Percentiles rank a stretch among this genome's conserved stretches.
phyloP scores from a whole-genome alignment of 2,888 invertebrate species.

The Kryphioiulus occultus region DNA sequence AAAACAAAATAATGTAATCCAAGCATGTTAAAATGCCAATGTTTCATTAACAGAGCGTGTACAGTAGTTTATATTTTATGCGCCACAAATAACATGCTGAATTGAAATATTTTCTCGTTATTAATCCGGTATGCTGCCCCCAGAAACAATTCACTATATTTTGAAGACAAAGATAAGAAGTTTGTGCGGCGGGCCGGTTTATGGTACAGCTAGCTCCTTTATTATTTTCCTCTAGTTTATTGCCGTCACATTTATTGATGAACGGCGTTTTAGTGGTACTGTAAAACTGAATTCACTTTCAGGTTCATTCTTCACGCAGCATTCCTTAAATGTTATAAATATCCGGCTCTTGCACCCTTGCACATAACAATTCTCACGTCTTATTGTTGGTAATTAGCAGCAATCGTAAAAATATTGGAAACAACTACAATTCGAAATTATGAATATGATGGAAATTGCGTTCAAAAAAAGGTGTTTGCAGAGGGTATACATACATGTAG shows the following conservation, averaged over 20 bases:
- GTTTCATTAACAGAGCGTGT: background rate
- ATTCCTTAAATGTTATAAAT: background rate
- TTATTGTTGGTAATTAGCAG: background rate
- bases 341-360: background rate
- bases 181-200: background rate
- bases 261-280: constrained; percentile 3
- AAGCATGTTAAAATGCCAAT: too few relatives aligned
- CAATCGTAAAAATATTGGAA: background rate
- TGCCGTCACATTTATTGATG: background rate
- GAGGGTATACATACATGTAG: too few relatives aligned
- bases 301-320: background rate
- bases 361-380: background rate
- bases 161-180: background rate
- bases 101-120: background rate
- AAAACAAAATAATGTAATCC: background rate
- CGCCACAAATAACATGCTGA: background rate
- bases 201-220: background rate
- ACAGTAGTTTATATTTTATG: background rate
- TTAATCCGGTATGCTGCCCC: background rate
- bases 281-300: background rate
- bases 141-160: background rate
- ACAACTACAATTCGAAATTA: background rate
- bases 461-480: too few relatives aligned
- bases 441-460: too few relatives aligned
- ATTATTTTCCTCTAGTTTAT: background rate